Evolutionary conservation across 2,888 invertebrate genomes (phyloP).

Genomic region (Himalopsyche kuldschensis): DNA sequence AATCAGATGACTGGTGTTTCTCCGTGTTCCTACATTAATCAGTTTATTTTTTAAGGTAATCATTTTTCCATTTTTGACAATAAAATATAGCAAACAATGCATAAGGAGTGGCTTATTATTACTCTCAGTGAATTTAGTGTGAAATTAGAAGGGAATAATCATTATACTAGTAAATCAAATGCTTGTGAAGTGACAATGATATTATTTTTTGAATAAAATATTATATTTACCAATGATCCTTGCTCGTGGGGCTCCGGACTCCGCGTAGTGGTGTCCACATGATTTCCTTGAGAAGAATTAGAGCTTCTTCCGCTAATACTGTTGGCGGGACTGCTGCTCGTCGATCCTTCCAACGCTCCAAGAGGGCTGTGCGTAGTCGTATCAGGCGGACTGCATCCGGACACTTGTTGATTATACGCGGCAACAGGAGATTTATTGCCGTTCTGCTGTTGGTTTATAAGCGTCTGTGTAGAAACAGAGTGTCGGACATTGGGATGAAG

Average conservation of each 20-base stretch:
- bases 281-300: constrained; percentile 44
- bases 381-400: constrained; percentile 67
- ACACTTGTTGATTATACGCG: constrained; percentile 45
- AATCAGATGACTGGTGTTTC: too few species aligned
- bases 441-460: constrained; percentile 55
- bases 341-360: constrained; percentile 56
- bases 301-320: constrained; percentile 33
- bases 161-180: too few species aligned
- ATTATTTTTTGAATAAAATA: too few species aligned
- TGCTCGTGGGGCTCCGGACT: constrained; percentile 54
- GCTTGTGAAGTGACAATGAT: too few species aligned
- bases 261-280: constrained; percentile 55
- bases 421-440: constrained; percentile 49
- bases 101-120: too few species aligned
- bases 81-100: too few species aligned
- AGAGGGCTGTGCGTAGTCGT: constrained; percentile 84
- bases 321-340: constrained; percentile 37
- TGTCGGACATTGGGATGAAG: constrained; percentile 53
- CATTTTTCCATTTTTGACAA: too few species aligned
- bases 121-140: too few species aligned
- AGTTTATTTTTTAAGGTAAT: too few species aligned
- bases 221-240: constrained; percentile 50
- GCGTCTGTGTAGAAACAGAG: constrained; percentile 77
- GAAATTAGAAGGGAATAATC: too few species aligned
- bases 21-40: too few species aligned